A percentile compares a stretch with the other conserved stretches of the same genome.
These are phyloP conservation scores for Ypsolopha scabrella DNA, from an alignment of 2,888 invertebrate genomes.

Conservation along the genomic window DNA sequence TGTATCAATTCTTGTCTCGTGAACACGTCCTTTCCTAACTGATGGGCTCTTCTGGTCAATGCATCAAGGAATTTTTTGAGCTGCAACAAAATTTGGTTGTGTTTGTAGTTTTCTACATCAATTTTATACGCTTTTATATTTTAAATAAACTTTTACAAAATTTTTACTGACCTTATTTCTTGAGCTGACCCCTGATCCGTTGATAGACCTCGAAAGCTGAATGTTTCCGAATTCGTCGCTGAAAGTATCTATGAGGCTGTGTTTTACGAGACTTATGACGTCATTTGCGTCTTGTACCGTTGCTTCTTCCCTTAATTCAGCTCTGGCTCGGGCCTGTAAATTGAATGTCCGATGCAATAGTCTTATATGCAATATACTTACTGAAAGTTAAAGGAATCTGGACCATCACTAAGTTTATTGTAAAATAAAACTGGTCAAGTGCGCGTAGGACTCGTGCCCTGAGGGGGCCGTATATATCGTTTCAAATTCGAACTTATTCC, in stretches of 20 bases:
- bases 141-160: not conserved
- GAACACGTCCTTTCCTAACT: constrained; percentile 78
- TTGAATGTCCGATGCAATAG: too few species aligned
- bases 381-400: too few species aligned
- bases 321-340: constrained; percentile 85
- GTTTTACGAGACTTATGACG: constrained; percentile 86
- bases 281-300: constrained; percentile 85
- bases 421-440: too few species aligned
- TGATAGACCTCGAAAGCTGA: constrained; percentile 74
- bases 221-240: constrained; percentile 78
- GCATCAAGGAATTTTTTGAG: constrained; percentile 79
- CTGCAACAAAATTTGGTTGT: constrained; percentile 46
- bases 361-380: not conserved
- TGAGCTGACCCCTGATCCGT: constrained; percentile 80
- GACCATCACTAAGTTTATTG: too few species aligned
- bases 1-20: constrained; percentile 81
- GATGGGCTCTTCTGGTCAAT: constrained; percentile 75
- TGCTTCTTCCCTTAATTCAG: constrained; percentile 86
- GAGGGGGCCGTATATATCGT: too few species aligned
- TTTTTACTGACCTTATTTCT: constrained; percentile 68
- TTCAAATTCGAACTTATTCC: too few species aligned
- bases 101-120: not conserved
- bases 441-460: too few species aligned
- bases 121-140: not conserved
- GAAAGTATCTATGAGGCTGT: constrained; percentile 82